Conservation (phyloP, 2,888 invertebrate genomes). For the Phortica okadai region DNA sequence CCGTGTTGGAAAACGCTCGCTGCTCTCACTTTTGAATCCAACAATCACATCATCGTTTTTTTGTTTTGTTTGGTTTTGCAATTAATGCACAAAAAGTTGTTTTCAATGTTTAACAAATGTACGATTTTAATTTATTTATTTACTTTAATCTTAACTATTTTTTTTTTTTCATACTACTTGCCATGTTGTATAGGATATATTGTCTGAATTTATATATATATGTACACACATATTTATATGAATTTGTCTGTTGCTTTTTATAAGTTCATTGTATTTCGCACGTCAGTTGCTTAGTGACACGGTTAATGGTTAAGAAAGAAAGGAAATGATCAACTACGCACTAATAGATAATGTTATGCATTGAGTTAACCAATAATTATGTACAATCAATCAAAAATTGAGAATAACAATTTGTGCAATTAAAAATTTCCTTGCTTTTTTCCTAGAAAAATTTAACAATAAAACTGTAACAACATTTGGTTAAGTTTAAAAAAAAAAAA, state of each 20-base stretch:
- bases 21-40: conserved; percentile 6
- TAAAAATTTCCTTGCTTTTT: conserved; percentile 70
- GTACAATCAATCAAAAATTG: conserved; percentile 74
- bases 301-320: conserved; percentile 50
- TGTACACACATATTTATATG: conserved; percentile 48
- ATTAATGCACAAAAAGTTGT: conserved; percentile 75
- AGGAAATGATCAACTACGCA: conserved; percentile 29
- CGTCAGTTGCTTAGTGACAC: conserved; percentile 25
- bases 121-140: conserved; percentile 59
- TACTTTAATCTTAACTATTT: conserved; percentile 17
- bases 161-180: conserved; percentile 57
- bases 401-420: conserved; percentile 76
- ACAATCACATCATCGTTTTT: neutral
- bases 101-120: conserved; percentile 75
- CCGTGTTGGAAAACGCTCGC: conserved; percentile 31
- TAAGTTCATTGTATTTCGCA: conserved; percentile 20
- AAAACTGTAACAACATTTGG: neutral
- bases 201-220: conserved; percentile 41
- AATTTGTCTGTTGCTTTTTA: conserved; percentile 40
- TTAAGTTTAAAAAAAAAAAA: neutral
- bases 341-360: conserved; percentile 37
- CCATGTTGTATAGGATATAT: conserved; percentile 42
- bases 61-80: conserved; percentile 56
- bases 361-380: conserved; percentile 55
- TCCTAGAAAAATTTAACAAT: neutral